A percentile compares a stretch with the other conserved stretches of the same genome.
Conservation (phyloP, 2,888 invertebrate genomes). For the Drosophila mimica region DNA sequence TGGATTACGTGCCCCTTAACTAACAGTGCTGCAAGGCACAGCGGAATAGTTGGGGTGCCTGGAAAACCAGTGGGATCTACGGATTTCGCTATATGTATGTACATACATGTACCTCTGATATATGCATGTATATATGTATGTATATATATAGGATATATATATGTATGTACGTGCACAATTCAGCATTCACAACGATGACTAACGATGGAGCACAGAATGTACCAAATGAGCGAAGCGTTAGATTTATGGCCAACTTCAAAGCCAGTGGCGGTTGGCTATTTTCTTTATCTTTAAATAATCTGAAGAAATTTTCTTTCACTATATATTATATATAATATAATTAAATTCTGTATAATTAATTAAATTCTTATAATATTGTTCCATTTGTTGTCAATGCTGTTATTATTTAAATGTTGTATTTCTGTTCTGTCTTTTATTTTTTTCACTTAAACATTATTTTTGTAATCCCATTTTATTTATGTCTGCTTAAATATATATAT, state of each 20-base stretch:
- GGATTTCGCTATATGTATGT: constrained; percentile 31
- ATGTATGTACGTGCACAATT: constrained; percentile 23
- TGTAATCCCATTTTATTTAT: not conserved
- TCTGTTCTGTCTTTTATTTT: not conserved
- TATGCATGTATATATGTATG: not conserved
- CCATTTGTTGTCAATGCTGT: not conserved
- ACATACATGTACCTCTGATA: constrained; percentile 30
- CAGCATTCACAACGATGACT: constrained; percentile 26
- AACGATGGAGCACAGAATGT: not conserved
- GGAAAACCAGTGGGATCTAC: constrained; percentile 29
- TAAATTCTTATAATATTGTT: not conserved
- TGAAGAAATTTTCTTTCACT: not conserved
- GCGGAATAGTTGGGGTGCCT: not conserved
- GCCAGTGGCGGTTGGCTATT: not conserved
- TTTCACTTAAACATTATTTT: not conserved
- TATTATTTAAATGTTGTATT: not conserved
- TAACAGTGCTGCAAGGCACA: constrained; percentile 44
- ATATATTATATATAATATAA: not conserved
- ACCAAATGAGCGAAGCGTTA: not conserved
- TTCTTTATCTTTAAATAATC: not conserved
- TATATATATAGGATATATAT: constrained; percentile 26
- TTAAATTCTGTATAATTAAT: not conserved
- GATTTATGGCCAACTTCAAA: not conserved
- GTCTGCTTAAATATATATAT: not conserved
- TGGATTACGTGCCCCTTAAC: constrained; percentile 72